Evolutionary conservation across 2,113 vertebrate genomes (phyloP), one percentile per base, ranked within the genome.

Genomic region (Protobothrops flavoviridis): DNA sequence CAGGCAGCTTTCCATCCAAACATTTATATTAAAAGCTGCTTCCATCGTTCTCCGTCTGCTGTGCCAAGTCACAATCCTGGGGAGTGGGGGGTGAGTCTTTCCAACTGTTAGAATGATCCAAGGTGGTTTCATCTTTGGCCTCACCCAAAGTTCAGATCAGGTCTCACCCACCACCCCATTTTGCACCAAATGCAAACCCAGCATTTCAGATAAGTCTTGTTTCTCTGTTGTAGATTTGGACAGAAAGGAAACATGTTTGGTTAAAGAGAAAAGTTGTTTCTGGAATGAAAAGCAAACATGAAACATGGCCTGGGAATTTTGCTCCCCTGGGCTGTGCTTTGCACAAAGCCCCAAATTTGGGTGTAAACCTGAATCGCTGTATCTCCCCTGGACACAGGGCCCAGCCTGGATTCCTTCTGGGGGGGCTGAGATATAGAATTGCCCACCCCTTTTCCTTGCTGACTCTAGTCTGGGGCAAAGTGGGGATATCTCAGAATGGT

Each of bases 271-370:
- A 85, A 89, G 48, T 39, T 45, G 52, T 89, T 91, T 91, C 33
- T 89, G 93, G 90, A 85, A 89, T 43, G 61, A 89, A 81, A 89
- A 93, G 53, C 85, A 48, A 81, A 88, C 3, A 5, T 23, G 50
- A 69, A 59, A 39, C n/a, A 64, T 56, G 89, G 85, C 87, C 45
- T 92, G 93, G 91, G 64, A 92, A 90, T 74, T 23, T 15, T 23
- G 24, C 45, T 57, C n/a, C 8, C 90, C 6, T 59, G 13, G 91
- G 53, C 39, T 26, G 69, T 33, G 29, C 45, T 89, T 59, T 2
- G 5, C 69, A 61, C 43, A 52, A 43, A 5, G 0, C 69, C 92
- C 90, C 48, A 59, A 59, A 21, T 0, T 29, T 1, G 88, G 61
- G 90, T 52, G 89, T 43, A 74, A 50, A 24, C 9, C 57, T 90